Base-by-base conservation (phyloP, 1,140 invertebrate species). In the Tetramorium alpestre region DNA sequence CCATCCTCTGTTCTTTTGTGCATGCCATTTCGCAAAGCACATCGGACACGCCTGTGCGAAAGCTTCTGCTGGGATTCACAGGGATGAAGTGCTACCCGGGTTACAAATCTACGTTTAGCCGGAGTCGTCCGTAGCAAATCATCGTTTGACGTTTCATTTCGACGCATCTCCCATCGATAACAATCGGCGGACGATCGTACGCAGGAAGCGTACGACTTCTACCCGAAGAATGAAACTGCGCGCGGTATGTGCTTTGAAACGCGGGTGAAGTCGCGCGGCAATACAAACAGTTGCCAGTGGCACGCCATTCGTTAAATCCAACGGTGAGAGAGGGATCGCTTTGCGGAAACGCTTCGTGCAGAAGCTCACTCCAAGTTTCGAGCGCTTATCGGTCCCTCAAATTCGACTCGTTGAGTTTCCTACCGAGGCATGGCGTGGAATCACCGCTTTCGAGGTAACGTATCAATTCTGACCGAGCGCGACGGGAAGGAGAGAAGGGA, bases 91-190 rank as follows among this genome's bases (percentile, higher is more conserved):
- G 89, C 86, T 88, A 85, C 77, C 62, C 64, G 58, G 62, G 70
- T 87, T 76, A 72, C 73, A 89, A 92, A 87, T 91, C 85, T 62
- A 77, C 38, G 73, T 69, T 49, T 33, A 49, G 58, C 10, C 51
- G 13, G 44, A 76, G 41, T 41, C 69, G 49, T 72, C 22, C 49
- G 65, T 49, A 78, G 82, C 87, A 89, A 89, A 89, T 89, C 88
- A 89, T 85, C 56, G 41, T 89, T 89, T 89, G 88, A 89, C 88
- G 67, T 89, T 89, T 89, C 87, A 80, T 89, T 89, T 86, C 87
- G 88, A 89, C 87, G 70, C 73, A 82, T 67, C 56, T 76, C 60
- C 47, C 72, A 33, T 56, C 44, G 8, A 10, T 33, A 62, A 56
- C 70, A 58, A 60, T 33, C 11, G 86, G 22, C 73, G n/a, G 47